phyloP scores from a whole-genome alignment of 2,888 invertebrate species.

The Argynnis bischoffii region DNA sequence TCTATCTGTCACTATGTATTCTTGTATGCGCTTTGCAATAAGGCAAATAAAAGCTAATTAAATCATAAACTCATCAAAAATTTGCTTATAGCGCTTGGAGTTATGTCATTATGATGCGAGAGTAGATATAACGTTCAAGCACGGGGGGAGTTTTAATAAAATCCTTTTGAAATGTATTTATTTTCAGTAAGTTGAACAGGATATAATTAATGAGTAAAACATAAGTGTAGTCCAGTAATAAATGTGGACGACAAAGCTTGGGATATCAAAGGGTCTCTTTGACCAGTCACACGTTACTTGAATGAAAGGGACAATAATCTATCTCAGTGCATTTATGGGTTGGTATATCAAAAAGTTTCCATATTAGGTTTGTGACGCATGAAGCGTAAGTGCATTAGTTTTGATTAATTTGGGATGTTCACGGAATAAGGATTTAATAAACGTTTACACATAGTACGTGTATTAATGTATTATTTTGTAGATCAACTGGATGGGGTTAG shows the following conservation, averaged over 20 bases:
- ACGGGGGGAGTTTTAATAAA: background rate
- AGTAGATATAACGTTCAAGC: background rate
- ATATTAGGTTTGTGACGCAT: conserved; percentile 36
- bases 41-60: no score
- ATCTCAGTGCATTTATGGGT: conserved; percentile 53
- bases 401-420: conserved; percentile 16
- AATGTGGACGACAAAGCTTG: conserved; percentile 44
- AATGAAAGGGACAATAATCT: conserved; percentile 57
- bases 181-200: conserved; percentile 35
- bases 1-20: no score
- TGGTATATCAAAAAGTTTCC: conserved; percentile 65
- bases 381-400: conserved; percentile 27
- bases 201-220: conserved; percentile 41
- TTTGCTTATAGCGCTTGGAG: no score
- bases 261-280: conserved; percentile 63
- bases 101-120: no score
- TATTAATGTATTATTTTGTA: no score
- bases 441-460: background rate
- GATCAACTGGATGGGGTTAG: no score
- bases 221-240: conserved; percentile 37
- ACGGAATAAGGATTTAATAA: conserved; percentile 1
- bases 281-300: conserved; percentile 59
- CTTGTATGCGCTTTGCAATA: no score
- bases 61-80: no score
- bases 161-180: conserved; percentile 17